Base-by-base conservation (phyloP, 2,888 invertebrate genomes). In the Drosophila gaucha region DNA sequence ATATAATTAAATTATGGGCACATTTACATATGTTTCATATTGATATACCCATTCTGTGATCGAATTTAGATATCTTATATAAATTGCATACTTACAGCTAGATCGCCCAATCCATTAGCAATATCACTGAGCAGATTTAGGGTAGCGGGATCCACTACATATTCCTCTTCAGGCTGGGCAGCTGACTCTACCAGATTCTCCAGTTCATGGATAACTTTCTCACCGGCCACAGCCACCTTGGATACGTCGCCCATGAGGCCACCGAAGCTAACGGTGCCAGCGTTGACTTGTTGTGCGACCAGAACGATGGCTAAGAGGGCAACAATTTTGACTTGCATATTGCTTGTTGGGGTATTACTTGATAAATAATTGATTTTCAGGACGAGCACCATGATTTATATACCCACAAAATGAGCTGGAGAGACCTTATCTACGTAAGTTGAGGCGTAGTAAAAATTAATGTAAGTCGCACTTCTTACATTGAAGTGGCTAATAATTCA, bases 311-410 rank as follows among this genome's bases (percentile, higher is more conserved):
- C 54, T 8, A 80, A 38, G 22, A 71, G n/a, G 6, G 36, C 24
- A 10, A 80, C 2, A 10, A 73, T 9, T 72, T 60, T 39, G 5
- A 49, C 50, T 62, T 67, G 65, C 79, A 80, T 85, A 16, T 66
- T 78, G 35, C 31, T 51, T 52, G 18, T 56, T 39, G 9, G 16
- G 18, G 9, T 28, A 41, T 8, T 36, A 31, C 24, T 49, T 33
- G 39, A 18, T 12, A 31, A 80, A 69, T 80, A 46, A 56, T 49
- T 49, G 9, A 30, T 9, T 39, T 52, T 9, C n/a, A 1, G 4
- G 31, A 3, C 28, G 8, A 10, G 1, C 52, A 44, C 2, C 33
- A 6, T 26, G 6, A 59, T 77, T 80, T 80, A 80, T 80, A 84
- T 59, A 22, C 22, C 38, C 6, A 31, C n/a, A n/a, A n/a, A n/a